phyloP scores from a whole-genome alignment of 1,140 invertebrate species.

The Mesaphorura yosii region DNA sequence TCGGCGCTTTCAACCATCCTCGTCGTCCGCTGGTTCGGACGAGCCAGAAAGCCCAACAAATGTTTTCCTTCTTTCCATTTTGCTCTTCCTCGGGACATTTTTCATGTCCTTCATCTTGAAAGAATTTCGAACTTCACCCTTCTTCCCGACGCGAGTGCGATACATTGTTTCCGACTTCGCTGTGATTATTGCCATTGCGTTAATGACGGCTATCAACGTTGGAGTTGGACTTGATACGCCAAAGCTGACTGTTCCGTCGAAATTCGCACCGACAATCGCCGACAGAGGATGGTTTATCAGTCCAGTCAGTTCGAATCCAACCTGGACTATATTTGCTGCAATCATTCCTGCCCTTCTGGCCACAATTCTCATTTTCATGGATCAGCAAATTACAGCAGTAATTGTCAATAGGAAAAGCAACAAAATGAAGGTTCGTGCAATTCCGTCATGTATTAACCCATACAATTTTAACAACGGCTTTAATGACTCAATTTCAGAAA shows the following conservation, averaged over 20 bases:
- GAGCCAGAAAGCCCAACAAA: not conserved
- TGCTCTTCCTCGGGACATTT: conserved; percentile 38
- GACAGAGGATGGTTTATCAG: conserved; percentile 35
- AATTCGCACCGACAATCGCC: not conserved
- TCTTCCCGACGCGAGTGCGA: conserved; percentile 34
- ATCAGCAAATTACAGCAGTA: conserved; percentile 39
- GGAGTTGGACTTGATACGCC: conserved; percentile 37
- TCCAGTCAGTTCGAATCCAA: conserved; percentile 32
- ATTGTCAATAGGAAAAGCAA: conserved; percentile 41
- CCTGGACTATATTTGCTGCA: conserved; percentile 33
- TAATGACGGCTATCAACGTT: conserved; percentile 36
- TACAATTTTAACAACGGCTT: not conserved
- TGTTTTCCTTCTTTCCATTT: conserved; percentile 36
- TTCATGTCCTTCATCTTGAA: conserved; percentile 33
- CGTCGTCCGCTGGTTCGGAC: too few relatives aligned
- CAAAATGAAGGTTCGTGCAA: conserved; percentile 33
- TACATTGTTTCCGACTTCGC: conserved; percentile 39
- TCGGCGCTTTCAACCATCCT: too few relatives aligned
- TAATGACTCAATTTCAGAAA: conserved; percentile 33
- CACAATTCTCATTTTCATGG: conserved; percentile 38
- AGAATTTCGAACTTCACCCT: conserved; percentile 31
- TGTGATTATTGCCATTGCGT: conserved; percentile 40
- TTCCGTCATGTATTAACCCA: not conserved
- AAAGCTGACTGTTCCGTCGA: conserved; percentile 34
- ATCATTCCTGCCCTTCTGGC: conserved; percentile 33